phyloP scores from a whole-genome alignment of 2,113 vertebrate genomes.

The Etheostoma cragini region DNA sequence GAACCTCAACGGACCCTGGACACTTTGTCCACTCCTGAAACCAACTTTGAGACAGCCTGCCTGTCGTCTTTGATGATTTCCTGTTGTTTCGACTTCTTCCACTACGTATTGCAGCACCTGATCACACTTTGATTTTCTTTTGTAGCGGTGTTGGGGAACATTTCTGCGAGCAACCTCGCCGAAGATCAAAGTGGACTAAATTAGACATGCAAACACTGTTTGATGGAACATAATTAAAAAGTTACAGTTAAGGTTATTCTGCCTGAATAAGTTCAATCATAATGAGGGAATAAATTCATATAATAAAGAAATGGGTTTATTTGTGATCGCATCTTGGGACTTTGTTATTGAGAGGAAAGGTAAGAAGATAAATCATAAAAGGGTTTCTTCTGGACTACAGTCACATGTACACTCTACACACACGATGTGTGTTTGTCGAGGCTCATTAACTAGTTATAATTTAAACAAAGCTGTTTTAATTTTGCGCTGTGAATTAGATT shows the following conservation, averaged over 20 bases:
- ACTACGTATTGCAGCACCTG: conserved; percentile 57
- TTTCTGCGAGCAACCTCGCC: conserved; percentile 51
- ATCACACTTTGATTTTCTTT: conserved; percentile 67
- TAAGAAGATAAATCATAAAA: conserved; percentile 47
- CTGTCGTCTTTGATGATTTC: conserved; percentile 62
- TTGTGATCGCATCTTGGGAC: conserved; percentile 56
- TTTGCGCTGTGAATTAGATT: conserved; percentile 5
- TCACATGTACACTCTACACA: neutral
- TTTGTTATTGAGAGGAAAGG: conserved; percentile 63
- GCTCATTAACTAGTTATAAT: conserved; percentile 41
- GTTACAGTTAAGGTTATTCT: conserved; percentile 75
- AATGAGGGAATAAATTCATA: conserved; percentile 76
- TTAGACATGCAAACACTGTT: conserved; percentile 76
- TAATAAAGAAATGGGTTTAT: conserved; percentile 65
- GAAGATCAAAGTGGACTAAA: conserved; percentile 76
- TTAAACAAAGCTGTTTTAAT: conserved; percentile 11
- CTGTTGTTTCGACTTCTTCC: conserved; percentile 39
- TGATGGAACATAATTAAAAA: conserved; percentile 77
- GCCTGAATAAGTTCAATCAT: conserved; percentile 79
- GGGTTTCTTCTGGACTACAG: conserved; percentile 29
- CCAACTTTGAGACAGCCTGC: conserved; percentile 36
- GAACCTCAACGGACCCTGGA: conserved; percentile 51
- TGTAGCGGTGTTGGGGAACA: conserved; percentile 63
- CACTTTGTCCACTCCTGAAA: conserved; percentile 12
- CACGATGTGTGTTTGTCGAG: neutral